These are phyloP conservation scores for Monopterus albus DNA, from an alignment of 2,113 vertebrate species.

Conservation along the genomic window DNA sequence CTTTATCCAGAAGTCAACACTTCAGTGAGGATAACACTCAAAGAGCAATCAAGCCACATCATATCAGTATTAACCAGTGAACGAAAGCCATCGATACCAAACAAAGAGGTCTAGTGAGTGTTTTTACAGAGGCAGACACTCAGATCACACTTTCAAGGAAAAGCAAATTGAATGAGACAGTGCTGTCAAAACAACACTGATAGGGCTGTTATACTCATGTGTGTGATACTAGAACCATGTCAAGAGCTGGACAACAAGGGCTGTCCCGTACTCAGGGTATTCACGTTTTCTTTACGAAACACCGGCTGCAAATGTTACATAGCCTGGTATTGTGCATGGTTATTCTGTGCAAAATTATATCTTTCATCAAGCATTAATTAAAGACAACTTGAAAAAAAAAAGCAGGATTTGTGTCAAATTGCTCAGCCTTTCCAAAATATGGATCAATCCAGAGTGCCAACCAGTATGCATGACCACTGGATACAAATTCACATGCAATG, in stretches of 20 bases:
- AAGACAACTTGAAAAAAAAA: not conserved
- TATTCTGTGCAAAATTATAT: not conserved
- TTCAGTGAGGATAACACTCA: not conserved
- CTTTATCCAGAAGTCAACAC: not conserved
- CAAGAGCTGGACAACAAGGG: conserved; percentile 40
- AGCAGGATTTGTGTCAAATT: not conserved
- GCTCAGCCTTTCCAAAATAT: not conserved
- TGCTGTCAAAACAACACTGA: conserved; percentile 58
- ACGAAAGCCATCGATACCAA: conserved; percentile 12
- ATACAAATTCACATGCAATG: not conserved
- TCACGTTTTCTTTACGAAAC: conserved; percentile 12
- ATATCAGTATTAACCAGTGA: not conserved
- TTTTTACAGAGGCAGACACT: conserved; percentile 35
- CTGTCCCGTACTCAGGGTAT: conserved; percentile 23
- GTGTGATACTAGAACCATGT: conserved; percentile 30
- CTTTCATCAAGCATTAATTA: not conserved
- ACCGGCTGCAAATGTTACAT: conserved; percentile 2
- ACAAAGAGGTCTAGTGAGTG: not conserved
- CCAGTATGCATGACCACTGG: not conserved
- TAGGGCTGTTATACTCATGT: conserved; percentile 45
- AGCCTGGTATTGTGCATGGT: conserved; percentile 5
- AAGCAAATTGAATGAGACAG: conserved; percentile 49
- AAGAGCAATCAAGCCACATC: not conserved
- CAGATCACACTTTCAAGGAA: conserved; percentile 43
- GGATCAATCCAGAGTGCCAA: not conserved